phyloP scores from a whole-genome alignment of 92 coral and sea anemone genomes.

The Phenganax subtilis region DNA sequence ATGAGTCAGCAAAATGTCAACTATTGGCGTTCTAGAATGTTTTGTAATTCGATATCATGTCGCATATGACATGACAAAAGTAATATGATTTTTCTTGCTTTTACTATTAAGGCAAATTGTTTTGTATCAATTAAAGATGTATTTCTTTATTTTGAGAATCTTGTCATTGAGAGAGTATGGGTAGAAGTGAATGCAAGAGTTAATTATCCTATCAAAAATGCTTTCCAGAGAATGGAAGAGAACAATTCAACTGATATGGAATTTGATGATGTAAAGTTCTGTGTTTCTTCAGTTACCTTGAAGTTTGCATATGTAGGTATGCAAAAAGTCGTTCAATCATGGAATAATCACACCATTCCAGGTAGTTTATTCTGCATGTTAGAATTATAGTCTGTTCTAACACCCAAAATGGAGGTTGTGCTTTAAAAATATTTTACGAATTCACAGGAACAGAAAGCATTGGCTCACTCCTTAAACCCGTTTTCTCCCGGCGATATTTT shows the following conservation, averaged over 20 bases:
- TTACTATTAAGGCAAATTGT: background rate
- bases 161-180: conserved; percentile 51
- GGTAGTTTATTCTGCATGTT: conserved; percentile 25
- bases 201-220: conserved; percentile 56
- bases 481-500: too few species aligned
- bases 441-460: too few species aligned
- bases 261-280: conserved; percentile 33
- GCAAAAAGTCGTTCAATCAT: conserved; percentile 33
- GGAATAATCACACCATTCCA: conserved; percentile 53
- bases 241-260: conserved; percentile 45
- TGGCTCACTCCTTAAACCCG: too few species aligned
- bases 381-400: too few species aligned
- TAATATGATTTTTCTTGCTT: background rate
- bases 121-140: background rate
- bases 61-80: too few species aligned
- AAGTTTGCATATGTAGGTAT: conserved; percentile 23
- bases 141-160: conserved; percentile 40
- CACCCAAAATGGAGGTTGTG: too few species aligned
- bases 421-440: too few species aligned
- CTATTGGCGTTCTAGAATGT: too few species aligned
- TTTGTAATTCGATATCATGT: too few species aligned
- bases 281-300: conserved; percentile 48
- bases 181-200: conserved; percentile 59
- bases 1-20: too few species aligned
- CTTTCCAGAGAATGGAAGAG: conserved; percentile 48